Percentiles rank a stretch among this genome's conserved stretches.
Evolutionary conservation across 1,140 invertebrate species (phyloP).

Genomic region (Battus philenor): DNA sequence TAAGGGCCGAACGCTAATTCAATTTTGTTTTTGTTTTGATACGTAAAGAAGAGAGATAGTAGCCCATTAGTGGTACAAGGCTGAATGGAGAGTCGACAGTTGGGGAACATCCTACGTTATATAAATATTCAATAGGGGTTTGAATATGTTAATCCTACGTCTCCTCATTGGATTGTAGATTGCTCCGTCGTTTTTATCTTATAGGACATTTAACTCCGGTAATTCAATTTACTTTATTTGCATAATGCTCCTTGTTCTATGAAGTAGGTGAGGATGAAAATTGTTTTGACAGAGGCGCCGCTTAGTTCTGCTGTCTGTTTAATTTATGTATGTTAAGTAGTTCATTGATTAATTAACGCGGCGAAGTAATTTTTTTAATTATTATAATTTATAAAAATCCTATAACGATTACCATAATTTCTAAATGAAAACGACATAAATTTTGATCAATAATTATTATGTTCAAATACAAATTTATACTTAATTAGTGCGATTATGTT

Average conservation of each 20-base stretch:
- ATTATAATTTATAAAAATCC: no score
- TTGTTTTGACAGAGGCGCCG: slow-evolving; percentile 28
- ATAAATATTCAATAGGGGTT: slow-evolving; percentile 74
- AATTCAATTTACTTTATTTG: slow-evolving; percentile 75
- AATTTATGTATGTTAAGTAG: no score
- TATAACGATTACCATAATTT: no score
- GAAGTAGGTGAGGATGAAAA: slow-evolving; percentile 70
- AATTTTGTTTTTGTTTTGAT: slow-evolving; percentile 44
- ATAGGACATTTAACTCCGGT: slow-evolving; percentile 74
- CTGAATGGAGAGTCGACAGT: slow-evolving; percentile 51
- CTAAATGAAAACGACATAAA: no score
- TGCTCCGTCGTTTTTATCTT: slow-evolving; percentile 73
- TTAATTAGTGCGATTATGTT: no score
- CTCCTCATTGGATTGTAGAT: slow-evolving; percentile 73
- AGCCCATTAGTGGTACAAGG: slow-evolving; percentile 59
- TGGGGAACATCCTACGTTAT: slow-evolving; percentile 48
- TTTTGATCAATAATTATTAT: no score
- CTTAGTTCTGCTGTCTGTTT: not conserved
- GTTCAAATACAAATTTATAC: no score
- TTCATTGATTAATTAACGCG: no score
- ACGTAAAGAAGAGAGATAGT: slow-evolving; percentile 43
- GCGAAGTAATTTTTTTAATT: no score
- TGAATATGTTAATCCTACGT: slow-evolving; percentile 71
- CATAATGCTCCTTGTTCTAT: slow-evolving; percentile 65
- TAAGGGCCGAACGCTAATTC: slow-evolving; percentile 29